These are phyloP conservation scores for Zosterops hypoxanthus DNA, from an alignment of 2,113 vertebrate species.

Conservation along the genomic window DNA sequence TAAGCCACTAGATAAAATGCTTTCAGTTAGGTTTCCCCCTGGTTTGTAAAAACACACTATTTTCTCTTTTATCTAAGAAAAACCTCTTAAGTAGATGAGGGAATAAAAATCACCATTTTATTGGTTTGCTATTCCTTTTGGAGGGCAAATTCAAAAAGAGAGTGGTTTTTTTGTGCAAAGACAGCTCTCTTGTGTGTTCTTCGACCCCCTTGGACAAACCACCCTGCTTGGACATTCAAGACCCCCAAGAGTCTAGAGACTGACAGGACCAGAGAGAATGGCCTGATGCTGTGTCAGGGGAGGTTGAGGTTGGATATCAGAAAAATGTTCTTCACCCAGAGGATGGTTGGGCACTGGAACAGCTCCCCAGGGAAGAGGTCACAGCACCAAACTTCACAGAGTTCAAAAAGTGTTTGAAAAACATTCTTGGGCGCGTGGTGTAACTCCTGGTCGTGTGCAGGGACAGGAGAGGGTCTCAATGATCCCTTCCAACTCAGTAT, in stretches of 20 bases:
- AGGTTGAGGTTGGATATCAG: background rate
- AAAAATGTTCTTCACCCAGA: background rate
- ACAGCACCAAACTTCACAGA: background rate
- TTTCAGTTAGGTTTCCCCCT: background rate
- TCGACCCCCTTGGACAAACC: background rate
- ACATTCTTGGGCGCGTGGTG: fast-evolving
- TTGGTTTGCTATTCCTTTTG: background rate
- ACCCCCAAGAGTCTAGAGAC: background rate
- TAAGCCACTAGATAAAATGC: background rate
- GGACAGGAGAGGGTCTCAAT: background rate
- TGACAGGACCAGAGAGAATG: background rate
- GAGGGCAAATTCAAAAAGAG: background rate
- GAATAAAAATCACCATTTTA: background rate
- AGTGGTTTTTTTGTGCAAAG: background rate
- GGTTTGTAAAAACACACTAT: background rate
- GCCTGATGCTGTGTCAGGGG: background rate
- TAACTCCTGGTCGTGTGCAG: background rate
- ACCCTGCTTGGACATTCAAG: background rate
- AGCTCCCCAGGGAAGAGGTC: background rate
- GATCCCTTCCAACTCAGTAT: background rate
- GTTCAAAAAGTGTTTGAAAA: background rate
- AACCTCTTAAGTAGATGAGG: background rate
- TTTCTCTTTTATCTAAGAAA: background rate
- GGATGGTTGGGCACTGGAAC: fast-evolving
- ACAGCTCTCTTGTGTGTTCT: background rate